Base-by-base conservation (phyloP, 2,888 invertebrate species). In the Hyles lineata region DNA sequence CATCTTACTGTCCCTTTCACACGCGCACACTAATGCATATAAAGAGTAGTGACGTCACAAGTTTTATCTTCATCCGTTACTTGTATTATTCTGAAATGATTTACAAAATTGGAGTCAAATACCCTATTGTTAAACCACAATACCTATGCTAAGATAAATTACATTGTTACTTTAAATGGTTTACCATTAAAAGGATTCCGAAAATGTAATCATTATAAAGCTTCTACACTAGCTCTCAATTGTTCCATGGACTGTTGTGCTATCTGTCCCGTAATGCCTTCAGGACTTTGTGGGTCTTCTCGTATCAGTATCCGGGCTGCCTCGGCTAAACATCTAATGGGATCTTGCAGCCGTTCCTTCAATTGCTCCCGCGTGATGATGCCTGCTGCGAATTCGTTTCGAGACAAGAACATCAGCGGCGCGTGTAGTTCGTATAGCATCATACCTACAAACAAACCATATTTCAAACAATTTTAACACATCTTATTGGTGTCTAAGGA, bases 361-460 rank as follows among this genome's bases (percentile, higher is more conserved):
- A 97, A 87, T 74, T 95, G 95, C 0, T 95, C 95, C 60, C 95
- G 95, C 43, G 95, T 94, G 21, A 97, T 95, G 0, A 95, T 87
- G 0, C 95, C 96, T 0, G 95, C 93, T 67, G 95, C 95, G 82
- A 95, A 97, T 74, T 96, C 95, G 78, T 95, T 96, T 79, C 96
- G 96, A 0, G 97, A 97, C 76, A 97, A 83, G 78, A 96, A 95
- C 87, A 97, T 96, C 11, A 97, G 84, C 0, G 98, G 97, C 0
- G 97, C 97, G 84, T 98, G 98, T 19, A 98, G 89, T 87, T 98
- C 98, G 85, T 98, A 98, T 32, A 98, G 87, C 81, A 97, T 96
- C 93, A 97, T 96, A 17, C 97, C 97, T 96, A 29, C 29, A 17
- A 72, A 75, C n/a, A 43, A 43, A 29, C 29, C 29, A 29, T 43